These are phyloP conservation scores for Nemotelus pantherinus DNA, from an alignment of 2,888 invertebrate species.

Conservation along the genomic window DNA sequence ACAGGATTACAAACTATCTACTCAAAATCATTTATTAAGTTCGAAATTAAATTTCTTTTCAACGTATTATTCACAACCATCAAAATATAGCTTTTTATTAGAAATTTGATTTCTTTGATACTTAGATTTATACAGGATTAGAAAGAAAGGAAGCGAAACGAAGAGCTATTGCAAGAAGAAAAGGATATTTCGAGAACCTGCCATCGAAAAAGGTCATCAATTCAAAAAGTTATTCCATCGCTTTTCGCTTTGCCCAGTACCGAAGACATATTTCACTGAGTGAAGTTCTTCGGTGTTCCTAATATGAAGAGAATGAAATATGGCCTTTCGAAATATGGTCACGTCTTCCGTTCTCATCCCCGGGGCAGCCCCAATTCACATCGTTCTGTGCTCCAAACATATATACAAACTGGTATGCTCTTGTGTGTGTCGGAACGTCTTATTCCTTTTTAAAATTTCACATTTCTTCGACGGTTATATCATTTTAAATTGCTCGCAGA, in stretches of 20 bases:
- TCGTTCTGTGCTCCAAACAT: no score
- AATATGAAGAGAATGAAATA: constrained; percentile 21
- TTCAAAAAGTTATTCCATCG: constrained; percentile 38
- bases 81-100: not conserved
- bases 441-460: constrained; percentile 14
- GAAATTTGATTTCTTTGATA: not conserved
- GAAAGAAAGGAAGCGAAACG: not conserved
- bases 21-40: not conserved
- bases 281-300: constrained; percentile 8
- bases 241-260: constrained; percentile 25
- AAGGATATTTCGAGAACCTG: constrained; percentile 6
- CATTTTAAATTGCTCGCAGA: constrained; percentile 25
- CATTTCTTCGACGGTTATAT: not conserved
- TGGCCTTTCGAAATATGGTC: constrained; percentile 11
- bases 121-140: not conserved
- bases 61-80: not conserved
- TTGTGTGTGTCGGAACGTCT: not conserved
- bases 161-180: not conserved
- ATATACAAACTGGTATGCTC: no score
- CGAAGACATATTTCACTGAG: not conserved
- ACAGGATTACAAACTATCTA: not conserved
- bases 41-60: constrained; percentile 4
- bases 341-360: no score
- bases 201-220: constrained; percentile 34
- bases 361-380: no score